A percentile compares a stretch with the other conserved stretches of the same genome.
Conservation (phyloP, 37 sponge, comb jelly and placozoan genomes). For the Beroe ovata region DNA sequence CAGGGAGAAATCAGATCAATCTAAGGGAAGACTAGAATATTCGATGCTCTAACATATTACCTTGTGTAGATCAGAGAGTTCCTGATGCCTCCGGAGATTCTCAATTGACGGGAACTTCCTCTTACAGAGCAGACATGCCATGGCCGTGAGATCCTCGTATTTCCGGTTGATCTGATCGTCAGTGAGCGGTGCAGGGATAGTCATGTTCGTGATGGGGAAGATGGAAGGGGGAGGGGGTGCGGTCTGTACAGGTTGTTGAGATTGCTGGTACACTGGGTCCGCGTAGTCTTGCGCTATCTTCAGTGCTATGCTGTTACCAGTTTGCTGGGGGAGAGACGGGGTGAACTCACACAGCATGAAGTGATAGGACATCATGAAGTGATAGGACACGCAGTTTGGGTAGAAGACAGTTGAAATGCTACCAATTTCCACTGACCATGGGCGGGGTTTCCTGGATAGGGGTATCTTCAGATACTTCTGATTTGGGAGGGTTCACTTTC, state of each 20-base stretch:
- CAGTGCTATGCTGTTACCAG: conserved; percentile 48
- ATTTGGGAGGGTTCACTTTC: conserved; percentile 48
- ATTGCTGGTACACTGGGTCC: conserved; percentile 42
- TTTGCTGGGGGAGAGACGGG: too few species aligned
- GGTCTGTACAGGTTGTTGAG: not conserved
- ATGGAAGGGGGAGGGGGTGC: conserved; percentile 60
- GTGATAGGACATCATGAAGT: too few species aligned
- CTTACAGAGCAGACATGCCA: conserved; percentile 95
- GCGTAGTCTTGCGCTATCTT: conserved; percentile 62
- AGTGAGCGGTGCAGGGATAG: conserved; percentile 15
- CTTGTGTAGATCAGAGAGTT: conserved; percentile 94
- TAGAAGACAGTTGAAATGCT: too few species aligned
- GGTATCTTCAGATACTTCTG: conserved; percentile 28
- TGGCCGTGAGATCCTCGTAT: conserved; percentile 83
- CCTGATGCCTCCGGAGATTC: conserved; percentile 81
- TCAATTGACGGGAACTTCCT: conserved; percentile 86
- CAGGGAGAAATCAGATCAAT: too few species aligned
- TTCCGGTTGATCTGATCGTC: conserved; percentile 42
- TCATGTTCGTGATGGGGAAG: conserved; percentile 68
- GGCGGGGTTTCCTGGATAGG: not conserved
- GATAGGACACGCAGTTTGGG: too few species aligned
- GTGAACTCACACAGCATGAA: too few species aligned
- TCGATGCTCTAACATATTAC: too few species aligned
- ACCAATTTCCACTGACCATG: conserved; percentile 5
- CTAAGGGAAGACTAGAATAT: not conserved